Conservation (phyloP, 1,140 invertebrate species). For the Diorhabda elongata region DNA sequence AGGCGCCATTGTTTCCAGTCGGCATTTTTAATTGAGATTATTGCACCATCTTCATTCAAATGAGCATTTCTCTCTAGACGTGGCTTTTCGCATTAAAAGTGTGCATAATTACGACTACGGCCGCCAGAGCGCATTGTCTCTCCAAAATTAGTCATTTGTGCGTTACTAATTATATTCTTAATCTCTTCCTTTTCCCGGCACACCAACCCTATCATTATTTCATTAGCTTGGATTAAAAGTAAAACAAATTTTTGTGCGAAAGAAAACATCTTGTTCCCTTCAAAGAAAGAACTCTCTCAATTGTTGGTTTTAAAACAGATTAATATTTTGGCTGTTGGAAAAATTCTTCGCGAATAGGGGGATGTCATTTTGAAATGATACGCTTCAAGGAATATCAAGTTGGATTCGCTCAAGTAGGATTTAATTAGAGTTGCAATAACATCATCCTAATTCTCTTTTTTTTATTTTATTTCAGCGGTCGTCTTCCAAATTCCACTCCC, state of each 20-base stretch:
- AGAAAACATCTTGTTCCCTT: constrained; percentile 20
- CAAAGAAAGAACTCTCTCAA: constrained; percentile 4
- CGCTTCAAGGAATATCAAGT: not conserved
- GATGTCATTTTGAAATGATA: not conserved
- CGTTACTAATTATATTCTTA: constrained; percentile 44
- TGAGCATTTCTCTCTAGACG: constrained; percentile 38
- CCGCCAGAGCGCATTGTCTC: constrained; percentile 39
- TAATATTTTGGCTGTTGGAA: not conserved
- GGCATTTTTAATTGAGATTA: constrained; percentile 49
- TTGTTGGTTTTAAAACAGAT: constrained; percentile 1
- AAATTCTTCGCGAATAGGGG: not conserved
- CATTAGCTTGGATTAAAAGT: constrained; percentile 24
- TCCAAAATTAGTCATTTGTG: constrained; percentile 46
- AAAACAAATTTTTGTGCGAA: constrained; percentile 23
- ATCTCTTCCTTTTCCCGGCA: constrained; percentile 31
- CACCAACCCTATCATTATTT: constrained; percentile 32
- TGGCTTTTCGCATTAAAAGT: constrained; percentile 43
- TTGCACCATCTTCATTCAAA: constrained; percentile 48
- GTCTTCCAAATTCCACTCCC: no score
- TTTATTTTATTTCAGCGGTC: no score
- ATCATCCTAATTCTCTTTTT: not conserved
- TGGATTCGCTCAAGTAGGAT: not conserved
- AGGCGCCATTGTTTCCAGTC: constrained; percentile 44
- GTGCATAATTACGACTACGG: constrained; percentile 47
- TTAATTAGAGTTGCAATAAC: not conserved